Evolutionary conservation across 2,113 vertebrate species (phyloP).

Genomic region (Brienomyrus brachyistius): DNA sequence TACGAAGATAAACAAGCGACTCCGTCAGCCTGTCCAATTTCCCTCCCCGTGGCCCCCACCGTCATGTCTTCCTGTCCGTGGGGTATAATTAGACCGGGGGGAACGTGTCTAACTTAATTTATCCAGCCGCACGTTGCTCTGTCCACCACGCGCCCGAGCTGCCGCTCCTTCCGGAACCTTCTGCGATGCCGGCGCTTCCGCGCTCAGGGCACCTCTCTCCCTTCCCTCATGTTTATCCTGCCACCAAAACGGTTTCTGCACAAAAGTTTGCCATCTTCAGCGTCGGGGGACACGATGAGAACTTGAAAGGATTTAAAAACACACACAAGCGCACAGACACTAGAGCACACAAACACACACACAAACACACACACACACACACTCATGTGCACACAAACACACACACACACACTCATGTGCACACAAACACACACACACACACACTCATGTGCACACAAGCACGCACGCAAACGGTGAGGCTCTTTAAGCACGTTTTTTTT

Average conservation of each 20-base stretch:
- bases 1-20: background rate
- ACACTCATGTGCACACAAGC: background rate
- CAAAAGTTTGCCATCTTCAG: background rate
- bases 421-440: constrained; percentile 6
- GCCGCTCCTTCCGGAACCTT: background rate
- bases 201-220: background rate
- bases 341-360: background rate
- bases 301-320: constrained; percentile 40
- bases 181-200: background rate
- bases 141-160: background rate
- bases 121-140: background rate
- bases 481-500: constrained; percentile 36
- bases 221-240: background rate
- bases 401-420: constrained; percentile 1
- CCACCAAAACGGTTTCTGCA: background rate
- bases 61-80: background rate
- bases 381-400: no score
- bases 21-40: background rate
- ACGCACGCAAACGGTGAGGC: background rate
- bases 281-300: background rate
- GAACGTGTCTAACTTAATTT: background rate
- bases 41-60: background rate
- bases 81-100: constrained; percentile 1
- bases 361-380: background rate
- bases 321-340: background rate